Evolutionary conservation across 2,113 vertebrate genomes (phyloP).

Genomic region (Cyanoliseus patagonus): DNA sequence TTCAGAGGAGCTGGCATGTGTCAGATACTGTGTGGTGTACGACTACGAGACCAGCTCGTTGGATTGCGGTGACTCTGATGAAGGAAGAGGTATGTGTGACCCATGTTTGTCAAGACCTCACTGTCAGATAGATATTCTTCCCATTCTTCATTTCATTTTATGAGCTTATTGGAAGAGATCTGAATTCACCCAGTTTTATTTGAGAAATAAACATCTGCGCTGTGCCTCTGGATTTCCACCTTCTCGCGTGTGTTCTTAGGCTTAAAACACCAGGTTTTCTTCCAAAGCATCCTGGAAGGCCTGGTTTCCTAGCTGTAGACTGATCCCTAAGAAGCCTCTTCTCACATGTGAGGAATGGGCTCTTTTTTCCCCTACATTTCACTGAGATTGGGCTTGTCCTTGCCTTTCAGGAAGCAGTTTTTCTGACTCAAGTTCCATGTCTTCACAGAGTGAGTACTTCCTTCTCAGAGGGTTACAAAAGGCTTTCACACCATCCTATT

Average conservation of each 20-base stretch:
- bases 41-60: constrained; percentile 73
- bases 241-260: not conserved
- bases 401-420: not conserved
- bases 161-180: not conserved
- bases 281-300: not conserved
- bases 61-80: not conserved
- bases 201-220: not conserved
- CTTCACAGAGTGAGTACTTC: constrained; percentile 13
- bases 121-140: not conserved
- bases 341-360: not conserved
- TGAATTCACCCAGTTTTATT: not conserved
- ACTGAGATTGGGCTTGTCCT: not conserved
- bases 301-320: not conserved
- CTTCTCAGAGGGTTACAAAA: not conserved
- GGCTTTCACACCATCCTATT: not conserved
- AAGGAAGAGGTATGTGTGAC: not conserved
- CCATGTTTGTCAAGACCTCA: not conserved
- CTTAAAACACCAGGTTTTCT: not conserved
- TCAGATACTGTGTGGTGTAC: constrained; percentile 84
- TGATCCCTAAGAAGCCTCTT: not conserved
- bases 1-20: constrained; percentile 75
- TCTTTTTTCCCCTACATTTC: not conserved
- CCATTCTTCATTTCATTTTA: not conserved
- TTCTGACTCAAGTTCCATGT: not conserved
- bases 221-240: not conserved